Conservation (phyloP, 35 echinoderm and acorn worm species). For the Apostichopus californicus region DNA sequence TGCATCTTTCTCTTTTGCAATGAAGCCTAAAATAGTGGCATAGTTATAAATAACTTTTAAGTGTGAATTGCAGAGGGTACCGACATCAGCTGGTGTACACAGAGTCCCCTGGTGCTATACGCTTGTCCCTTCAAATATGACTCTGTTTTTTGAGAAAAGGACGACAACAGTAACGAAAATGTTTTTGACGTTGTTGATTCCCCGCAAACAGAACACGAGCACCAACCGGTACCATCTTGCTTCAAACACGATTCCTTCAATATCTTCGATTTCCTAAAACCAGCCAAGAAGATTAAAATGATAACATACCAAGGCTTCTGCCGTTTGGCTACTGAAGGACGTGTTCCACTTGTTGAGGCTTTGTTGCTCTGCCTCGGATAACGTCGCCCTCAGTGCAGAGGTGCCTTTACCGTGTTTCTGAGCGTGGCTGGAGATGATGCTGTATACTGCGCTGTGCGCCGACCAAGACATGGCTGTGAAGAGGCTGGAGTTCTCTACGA, state of each 20-base stretch:
- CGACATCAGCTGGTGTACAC: too few relatives aligned
- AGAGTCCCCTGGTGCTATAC: too few relatives aligned
- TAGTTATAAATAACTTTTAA: too few relatives aligned
- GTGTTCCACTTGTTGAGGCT: constrained; percentile 92
- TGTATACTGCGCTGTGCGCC: constrained; percentile 76
- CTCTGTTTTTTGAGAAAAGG: too few relatives aligned
- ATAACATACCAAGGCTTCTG: constrained; percentile 28
- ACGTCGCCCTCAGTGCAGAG: constrained; percentile 47
- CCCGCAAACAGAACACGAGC: neutral
- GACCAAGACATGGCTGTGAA: constrained; percentile 57
- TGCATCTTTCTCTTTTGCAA: too few relatives aligned
- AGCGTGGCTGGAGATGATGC: constrained; percentile 67
- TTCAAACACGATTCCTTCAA: neutral
- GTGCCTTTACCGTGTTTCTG: constrained; percentile 52
- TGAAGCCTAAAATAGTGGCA: too few relatives aligned
- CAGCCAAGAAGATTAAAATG: neutral
- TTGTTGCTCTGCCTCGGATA: constrained; percentile 68
- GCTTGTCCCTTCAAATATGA: too few relatives aligned
- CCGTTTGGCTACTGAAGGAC: constrained; percentile 55
- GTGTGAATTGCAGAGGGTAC: too few relatives aligned
- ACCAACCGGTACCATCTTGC: too few relatives aligned
- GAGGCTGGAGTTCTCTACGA: constrained; percentile 64
- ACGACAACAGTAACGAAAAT: too few relatives aligned
- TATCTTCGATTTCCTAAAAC: neutral
- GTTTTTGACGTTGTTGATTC: neutral